Evolutionary conservation across 2,113 vertebrate species (phyloP).

Genomic region (Takifugu bimaculatus): DNA sequence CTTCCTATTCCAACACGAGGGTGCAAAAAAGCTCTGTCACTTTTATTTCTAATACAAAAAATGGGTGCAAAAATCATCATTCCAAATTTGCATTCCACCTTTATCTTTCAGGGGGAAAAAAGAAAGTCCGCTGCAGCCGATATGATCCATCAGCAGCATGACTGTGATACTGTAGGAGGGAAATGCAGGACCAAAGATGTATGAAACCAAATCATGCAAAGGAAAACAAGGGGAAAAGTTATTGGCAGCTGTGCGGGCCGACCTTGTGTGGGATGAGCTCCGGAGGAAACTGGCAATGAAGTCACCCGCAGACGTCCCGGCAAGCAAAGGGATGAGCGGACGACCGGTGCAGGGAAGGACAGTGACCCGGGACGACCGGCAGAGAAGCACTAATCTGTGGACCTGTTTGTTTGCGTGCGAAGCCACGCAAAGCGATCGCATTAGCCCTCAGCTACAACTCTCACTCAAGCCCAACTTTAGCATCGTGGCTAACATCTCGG

Average conservation of each 20-base stretch:
- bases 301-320: conserved; percentile 25
- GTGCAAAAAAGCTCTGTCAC: background rate
- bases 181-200: too few relatives aligned
- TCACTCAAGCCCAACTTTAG: conserved; percentile 29
- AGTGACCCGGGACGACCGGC: conserved; percentile 1
- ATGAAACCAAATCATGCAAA: conserved; percentile 32
- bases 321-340: conserved; percentile 12
- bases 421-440: conserved; percentile 46
- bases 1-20: background rate
- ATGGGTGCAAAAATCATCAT: background rate
- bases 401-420: conserved; percentile 9
- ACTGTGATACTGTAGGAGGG: conserved; percentile 48
- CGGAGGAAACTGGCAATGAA: conserved; percentile 25
- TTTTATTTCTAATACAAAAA: background rate
- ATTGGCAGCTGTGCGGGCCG: conserved; percentile 43
- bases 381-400: conserved; percentile 10
- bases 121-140: conserved; percentile 41
- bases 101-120: conserved; percentile 7
- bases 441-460: conserved; percentile 42
- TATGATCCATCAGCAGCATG: conserved; percentile 45
- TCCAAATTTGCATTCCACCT: too few relatives aligned
- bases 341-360: conserved; percentile 3
- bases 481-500: conserved; percentile 20
- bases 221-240: conserved; percentile 7
- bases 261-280: conserved; percentile 39